Percentiles rank a stretch among this genome's conserved stretches.
Conservation (phyloP, 2,888 invertebrate genomes). For the Sisyra terminalis region DNA sequence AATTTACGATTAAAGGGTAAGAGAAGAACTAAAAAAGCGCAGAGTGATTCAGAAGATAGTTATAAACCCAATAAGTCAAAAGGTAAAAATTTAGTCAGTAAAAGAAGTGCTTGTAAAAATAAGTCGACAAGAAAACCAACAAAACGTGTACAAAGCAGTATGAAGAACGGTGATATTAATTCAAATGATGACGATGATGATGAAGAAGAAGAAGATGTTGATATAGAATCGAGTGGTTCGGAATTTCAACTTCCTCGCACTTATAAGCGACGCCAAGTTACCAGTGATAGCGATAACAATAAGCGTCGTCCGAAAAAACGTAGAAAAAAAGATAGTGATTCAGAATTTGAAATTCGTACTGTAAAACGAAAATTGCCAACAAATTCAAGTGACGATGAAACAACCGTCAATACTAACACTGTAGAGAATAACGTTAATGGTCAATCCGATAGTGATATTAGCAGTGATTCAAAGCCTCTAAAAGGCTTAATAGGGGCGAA, state of each 20-base stretch:
- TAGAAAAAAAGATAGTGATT: constrained; percentile 11
- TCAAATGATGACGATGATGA: constrained; percentile 20
- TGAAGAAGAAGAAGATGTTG: constrained; percentile 16
- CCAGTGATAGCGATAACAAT: constrained; percentile 7
- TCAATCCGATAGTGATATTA: neutral
- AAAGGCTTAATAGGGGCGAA: neutral
- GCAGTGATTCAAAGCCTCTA: neutral
- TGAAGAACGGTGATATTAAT: constrained; percentile 10
- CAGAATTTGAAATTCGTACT: constrained; percentile 7
- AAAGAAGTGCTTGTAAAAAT: constrained; percentile 15
- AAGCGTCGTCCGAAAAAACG: constrained; percentile 17
- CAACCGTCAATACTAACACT: neutral
- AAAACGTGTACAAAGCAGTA: constrained; percentile 13
- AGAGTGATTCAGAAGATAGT: constrained; percentile 35
- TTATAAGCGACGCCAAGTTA: constrained; percentile 11
- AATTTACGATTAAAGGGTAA: constrained; percentile 10
- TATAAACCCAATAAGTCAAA: constrained; percentile 31
- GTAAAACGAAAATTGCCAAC: constrained; percentile 6
- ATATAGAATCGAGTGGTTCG: constrained; percentile 11
- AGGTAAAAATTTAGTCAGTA: constrained; percentile 20
- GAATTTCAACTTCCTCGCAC: constrained; percentile 8
- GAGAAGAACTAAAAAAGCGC: constrained; percentile 13
- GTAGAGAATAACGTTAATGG: neutral
- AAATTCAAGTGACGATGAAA: neutral
- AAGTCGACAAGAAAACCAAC: constrained; percentile 15